Evolutionary conservation across 2,113 vertebrate genomes (phyloP).

Genomic region (Salvelinus sp.): DNA sequence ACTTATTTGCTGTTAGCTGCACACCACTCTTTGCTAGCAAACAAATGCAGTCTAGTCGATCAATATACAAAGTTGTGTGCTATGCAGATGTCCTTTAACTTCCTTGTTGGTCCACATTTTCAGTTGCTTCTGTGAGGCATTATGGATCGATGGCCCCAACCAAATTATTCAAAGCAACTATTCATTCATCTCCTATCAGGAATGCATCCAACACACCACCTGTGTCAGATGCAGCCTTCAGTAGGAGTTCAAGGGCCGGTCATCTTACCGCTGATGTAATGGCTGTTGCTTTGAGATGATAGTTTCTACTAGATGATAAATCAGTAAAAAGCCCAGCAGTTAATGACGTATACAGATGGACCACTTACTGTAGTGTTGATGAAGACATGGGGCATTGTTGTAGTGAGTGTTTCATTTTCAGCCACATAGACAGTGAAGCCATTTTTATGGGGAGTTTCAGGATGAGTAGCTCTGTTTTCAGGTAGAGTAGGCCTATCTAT

Average conservation of each 20-base stretch:
- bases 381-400: slow-evolving; percentile 14
- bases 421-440: neutral
- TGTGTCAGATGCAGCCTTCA: slow-evolving; percentile 14
- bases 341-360: slow-evolving; percentile 35
- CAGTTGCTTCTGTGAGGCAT: neutral
- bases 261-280: slow-evolving; percentile 24
- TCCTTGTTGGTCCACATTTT: too few relatives aligned
- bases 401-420: neutral
- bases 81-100: neutral
- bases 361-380: slow-evolving; percentile 15
- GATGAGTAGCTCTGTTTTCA: too few relatives aligned
- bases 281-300: slow-evolving; percentile 7
- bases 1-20: too few relatives aligned
- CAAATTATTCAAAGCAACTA: slow-evolving; percentile 33
- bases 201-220: slow-evolving; percentile 14
- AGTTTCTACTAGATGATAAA: slow-evolving; percentile 53
- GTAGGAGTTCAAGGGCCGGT: slow-evolving; percentile 47
- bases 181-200: slow-evolving; percentile 28
- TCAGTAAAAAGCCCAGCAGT: slow-evolving; percentile 40
- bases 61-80: neutral
- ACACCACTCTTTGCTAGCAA: too few relatives aligned
- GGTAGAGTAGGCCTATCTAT: too few relatives aligned
- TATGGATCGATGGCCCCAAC: neutral
- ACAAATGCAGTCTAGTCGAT: neutral
- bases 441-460: neutral